Evolutionary conservation across 2,113 vertebrate genomes (phyloP).

Genomic region (Ctenodactylus gundi): DNA sequence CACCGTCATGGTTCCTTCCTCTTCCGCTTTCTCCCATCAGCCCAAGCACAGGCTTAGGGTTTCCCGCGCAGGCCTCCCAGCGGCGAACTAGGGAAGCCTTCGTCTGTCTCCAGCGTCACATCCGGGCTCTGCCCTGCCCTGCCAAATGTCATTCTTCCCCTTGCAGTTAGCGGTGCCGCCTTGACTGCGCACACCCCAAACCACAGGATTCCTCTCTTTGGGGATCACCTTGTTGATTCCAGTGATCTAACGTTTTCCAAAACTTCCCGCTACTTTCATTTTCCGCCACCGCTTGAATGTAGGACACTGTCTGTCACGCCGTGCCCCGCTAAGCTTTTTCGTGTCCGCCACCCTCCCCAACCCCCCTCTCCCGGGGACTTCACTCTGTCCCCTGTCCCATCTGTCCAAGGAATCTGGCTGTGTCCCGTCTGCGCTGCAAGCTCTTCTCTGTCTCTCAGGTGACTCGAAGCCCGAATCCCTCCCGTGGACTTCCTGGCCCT

Average conservation of each 20-base stretch:
- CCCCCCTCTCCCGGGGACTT: background rate
- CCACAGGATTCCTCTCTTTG: background rate
- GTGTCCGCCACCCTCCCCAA: fast-evolving
- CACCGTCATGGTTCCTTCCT: background rate
- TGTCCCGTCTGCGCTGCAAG: no score
- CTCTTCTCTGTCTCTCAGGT: background rate
- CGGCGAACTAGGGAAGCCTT: no score
- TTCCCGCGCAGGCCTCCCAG: no score
- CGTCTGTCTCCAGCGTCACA: background rate
- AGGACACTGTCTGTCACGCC: background rate
- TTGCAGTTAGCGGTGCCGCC: background rate
- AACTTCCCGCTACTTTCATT: background rate
- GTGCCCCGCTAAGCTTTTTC: background rate
- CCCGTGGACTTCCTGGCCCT: background rate
- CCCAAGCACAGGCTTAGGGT: no score
- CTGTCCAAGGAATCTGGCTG: no score
- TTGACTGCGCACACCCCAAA: fast-evolving
- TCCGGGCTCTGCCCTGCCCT: no score
- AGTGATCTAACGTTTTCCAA: background rate
- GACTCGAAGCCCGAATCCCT: no score
- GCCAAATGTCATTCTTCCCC: background rate
- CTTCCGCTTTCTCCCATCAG: no score
- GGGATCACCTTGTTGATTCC: background rate
- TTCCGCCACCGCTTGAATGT: background rate
- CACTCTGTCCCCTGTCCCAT: background rate